Evolutionary conservation across 2,888 invertebrate genomes (phyloP).

Genomic region (Buathra laborator): DNA sequence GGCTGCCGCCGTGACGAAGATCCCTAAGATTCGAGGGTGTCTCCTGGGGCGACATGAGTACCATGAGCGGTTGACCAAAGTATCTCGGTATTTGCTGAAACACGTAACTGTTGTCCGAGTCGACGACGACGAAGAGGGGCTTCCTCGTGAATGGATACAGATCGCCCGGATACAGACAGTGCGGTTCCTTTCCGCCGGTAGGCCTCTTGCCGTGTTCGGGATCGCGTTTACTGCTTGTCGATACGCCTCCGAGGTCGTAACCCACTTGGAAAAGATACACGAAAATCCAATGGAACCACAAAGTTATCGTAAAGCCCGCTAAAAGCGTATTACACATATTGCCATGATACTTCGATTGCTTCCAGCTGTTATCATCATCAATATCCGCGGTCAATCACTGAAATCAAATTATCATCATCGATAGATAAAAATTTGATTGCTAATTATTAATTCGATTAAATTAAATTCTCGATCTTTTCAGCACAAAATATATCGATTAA

Average conservation of each 20-base stretch:
- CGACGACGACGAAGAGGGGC: constrained; percentile 97
- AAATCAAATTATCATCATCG: no score
- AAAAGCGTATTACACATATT: constrained; percentile 15
- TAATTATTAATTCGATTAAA: no score
- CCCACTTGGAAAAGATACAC: constrained; percentile 88
- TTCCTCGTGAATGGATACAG: constrained; percentile 96
- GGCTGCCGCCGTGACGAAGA: constrained; percentile 94
- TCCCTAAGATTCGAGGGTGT: constrained; percentile 93
- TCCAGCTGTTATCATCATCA: background rate
- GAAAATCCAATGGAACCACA: constrained; percentile 69
- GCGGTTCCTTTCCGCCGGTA: constrained; percentile 89
- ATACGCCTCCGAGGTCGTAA: constrained; percentile 96
- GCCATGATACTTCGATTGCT: background rate
- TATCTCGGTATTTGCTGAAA: constrained; percentile 96
- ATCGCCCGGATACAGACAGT: constrained; percentile 97
- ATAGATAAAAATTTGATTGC: no score
- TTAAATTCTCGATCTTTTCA: no score
- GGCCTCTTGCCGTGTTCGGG: constrained; percentile 86
- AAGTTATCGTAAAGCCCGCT: constrained; percentile 56
- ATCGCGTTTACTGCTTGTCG: constrained; percentile 95
- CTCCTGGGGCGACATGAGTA: constrained; percentile 97
- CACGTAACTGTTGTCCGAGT: constrained; percentile 97
- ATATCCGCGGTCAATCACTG: no score
- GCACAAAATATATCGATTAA: no score
- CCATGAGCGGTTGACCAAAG: constrained; percentile 97